phyloP scores from a whole-genome alignment of 2,888 invertebrate species.

The Margaritifera margaritifera region DNA sequence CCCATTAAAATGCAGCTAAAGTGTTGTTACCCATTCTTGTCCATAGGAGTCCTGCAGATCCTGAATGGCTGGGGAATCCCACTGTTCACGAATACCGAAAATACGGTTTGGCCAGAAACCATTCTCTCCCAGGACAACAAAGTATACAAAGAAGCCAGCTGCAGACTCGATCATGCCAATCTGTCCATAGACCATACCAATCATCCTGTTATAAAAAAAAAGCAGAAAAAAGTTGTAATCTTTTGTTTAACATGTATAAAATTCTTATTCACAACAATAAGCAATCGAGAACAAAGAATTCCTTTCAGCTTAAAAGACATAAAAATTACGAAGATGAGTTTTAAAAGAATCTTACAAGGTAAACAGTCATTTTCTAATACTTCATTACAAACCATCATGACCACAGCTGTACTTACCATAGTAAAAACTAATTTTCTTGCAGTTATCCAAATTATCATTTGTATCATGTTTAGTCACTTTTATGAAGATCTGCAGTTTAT shows the following conservation, averaged over 20 bases:
- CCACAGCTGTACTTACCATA: no score
- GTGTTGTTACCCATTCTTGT: conserved; percentile 93
- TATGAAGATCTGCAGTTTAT: no score
- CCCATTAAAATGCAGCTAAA: background rate
- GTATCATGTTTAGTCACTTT: no score
- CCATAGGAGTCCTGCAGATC: conserved; percentile 98
- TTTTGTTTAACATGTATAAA: background rate
- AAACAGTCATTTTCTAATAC: no score
- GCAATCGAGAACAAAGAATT: no score
- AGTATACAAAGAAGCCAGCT: conserved; percentile 99
- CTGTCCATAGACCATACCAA: conserved; percentile 99
- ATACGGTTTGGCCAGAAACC: conserved; percentile 93
- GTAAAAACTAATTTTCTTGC: no score
- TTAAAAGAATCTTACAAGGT: no score
- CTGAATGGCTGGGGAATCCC: conserved; percentile 99
- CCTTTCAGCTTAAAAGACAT: no score
- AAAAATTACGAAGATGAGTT: no score
- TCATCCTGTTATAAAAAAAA: conserved; percentile 79
- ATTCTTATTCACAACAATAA: background rate
- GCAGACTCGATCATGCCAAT: conserved; percentile 99
- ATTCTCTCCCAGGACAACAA: conserved; percentile 99
- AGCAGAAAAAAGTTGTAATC: background rate
- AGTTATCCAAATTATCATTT: no score
- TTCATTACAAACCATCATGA: no score
- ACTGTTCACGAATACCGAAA: conserved; percentile 95